These are phyloP conservation scores for Pogona vitticeps DNA, from an alignment of 2,113 vertebrate species.

Conservation along the genomic window DNA sequence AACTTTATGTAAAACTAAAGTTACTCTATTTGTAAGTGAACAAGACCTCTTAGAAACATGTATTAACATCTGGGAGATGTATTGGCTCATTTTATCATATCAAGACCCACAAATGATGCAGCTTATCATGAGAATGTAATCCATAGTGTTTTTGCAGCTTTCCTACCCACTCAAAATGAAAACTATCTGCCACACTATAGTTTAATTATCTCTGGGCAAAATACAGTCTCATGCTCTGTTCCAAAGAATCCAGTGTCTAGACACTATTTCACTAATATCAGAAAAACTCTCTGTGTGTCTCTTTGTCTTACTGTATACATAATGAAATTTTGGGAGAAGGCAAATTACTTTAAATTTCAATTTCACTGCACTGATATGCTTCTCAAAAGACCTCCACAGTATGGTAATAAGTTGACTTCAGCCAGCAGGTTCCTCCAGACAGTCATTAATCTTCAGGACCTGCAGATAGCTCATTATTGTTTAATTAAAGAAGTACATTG, in stretches of 20 bases:
- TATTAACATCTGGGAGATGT: not conserved
- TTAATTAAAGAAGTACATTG: constrained; percentile 13
- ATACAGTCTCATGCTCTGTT: not conserved
- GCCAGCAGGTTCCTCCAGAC: not conserved
- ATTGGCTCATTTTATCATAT: not conserved
- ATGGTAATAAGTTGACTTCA: not conserved
- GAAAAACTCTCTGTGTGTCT: not conserved
- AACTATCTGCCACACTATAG: not conserved
- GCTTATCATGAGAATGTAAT: not conserved
- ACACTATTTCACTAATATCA: not conserved
- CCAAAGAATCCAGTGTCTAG: not conserved
- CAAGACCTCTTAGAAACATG: not conserved
- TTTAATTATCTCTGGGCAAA: constrained; percentile 13
- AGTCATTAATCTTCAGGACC: constrained; percentile 5
- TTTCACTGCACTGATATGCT: not conserved
- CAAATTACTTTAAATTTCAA: not conserved
- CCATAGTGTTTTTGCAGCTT: not conserved
- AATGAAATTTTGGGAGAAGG: not conserved
- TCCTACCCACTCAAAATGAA: not conserved
- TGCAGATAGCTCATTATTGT: not conserved
- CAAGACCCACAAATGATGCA: not conserved
- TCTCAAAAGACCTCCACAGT: not conserved
- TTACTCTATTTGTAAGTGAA: not conserved
- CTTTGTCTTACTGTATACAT: not conserved
- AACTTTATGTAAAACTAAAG: not conserved